phyloP scores from a whole-genome alignment of 2,113 vertebrate genomes.

The Felis chaus region DNA sequence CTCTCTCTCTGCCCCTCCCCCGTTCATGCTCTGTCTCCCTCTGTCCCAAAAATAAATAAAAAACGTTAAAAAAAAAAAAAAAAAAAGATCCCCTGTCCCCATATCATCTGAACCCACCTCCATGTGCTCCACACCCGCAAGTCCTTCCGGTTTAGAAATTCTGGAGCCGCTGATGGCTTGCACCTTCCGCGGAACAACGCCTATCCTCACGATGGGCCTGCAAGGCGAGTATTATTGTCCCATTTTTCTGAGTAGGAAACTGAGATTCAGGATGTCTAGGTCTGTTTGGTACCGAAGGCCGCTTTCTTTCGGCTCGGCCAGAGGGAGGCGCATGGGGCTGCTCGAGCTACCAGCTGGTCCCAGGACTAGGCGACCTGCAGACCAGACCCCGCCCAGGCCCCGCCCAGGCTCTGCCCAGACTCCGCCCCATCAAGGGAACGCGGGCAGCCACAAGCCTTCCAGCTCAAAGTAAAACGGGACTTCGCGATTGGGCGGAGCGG shows the following conservation, averaged over 20 bases:
- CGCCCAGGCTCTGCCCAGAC: not conserved
- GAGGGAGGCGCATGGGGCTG: not conserved
- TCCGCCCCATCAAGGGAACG: not conserved
- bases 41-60: no score
- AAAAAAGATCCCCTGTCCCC: not conserved
- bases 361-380: rapidly evolving
- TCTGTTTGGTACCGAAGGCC: not conserved
- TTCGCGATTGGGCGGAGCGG: not conserved
- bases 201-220: not conserved
- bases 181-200: not conserved
- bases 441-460: rapidly evolving
- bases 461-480: not conserved
- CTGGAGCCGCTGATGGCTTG: not conserved
- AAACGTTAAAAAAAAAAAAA: no score
- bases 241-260: conserved; percentile 1
- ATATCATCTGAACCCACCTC: not conserved
- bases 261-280: not conserved
- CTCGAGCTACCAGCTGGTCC: rapidly evolving
- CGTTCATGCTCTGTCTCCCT: no score
- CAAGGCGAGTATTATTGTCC: not conserved
- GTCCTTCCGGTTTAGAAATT: not conserved
- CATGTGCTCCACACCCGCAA: not conserved
- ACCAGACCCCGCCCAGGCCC: not conserved
- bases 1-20: no score
- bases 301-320: not conserved